Evolutionary conservation across 2,797 vertebrate species (phyloP), one percentile per base, ranked within the genome.

Genomic region (Phrynocephalus vlangalii): DNA sequence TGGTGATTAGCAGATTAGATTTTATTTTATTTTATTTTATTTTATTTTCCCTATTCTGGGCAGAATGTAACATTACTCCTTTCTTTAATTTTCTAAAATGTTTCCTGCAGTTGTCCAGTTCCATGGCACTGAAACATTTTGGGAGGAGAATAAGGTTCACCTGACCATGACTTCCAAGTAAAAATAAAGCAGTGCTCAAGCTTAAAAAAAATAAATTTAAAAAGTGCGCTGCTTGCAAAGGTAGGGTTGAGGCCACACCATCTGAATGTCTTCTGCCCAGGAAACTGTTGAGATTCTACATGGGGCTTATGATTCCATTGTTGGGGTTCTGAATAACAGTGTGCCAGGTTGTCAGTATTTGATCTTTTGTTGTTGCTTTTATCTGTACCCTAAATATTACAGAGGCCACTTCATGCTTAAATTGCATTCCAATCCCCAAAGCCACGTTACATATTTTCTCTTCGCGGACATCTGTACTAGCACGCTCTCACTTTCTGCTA

Each of bases 401-500:
- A 52, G 83, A 91, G 87, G 87, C 76, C 52, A 38, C 6, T 84
- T 73, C 22, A 50, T 44, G 68, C 87, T 72, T 84, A 88, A 91
- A 63, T 83, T 85, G 84, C 52, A 84, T 87, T 93, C 67, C 76
- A 86, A 70, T 91, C 84, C 91, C 87, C 89, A 91, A 89, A 89
- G 78, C 92, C 90, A 87, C 85, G 95, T 95, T 94, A 94, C 92
- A 92, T 89, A 92, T 92, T 95, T 95, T 93, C 92, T 94, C 89
- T 96, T 92, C 82, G 87, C 94, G 92, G 94, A 96, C 93, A 95
- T 96, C 94, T 94, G 92, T 94, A 96, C 94, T 88, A 92, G 56
- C 94, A 94, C 94, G 94, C 93, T 95, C 95, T 93, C 92, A 91
- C 93, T 93, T 93, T 93, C 88, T 92, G 75, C 71, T 60, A 86